phyloP scores from a whole-genome alignment of 2,797 vertebrate species.

The Apodemus agrarius region DNA sequence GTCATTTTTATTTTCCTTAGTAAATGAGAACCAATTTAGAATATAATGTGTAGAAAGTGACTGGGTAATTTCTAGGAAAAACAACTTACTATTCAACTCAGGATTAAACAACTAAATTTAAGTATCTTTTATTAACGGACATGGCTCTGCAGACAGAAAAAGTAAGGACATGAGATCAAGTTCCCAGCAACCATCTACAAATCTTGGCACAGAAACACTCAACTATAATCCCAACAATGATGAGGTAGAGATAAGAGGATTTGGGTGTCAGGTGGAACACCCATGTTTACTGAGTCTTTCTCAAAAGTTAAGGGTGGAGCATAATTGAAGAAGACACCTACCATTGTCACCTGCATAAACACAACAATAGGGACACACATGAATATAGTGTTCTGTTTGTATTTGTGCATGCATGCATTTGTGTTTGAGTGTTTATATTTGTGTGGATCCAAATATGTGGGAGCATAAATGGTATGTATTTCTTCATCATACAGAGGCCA shows the following conservation, averaged over 20 bases:
- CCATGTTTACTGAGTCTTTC: background rate
- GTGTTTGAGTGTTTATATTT: background rate
- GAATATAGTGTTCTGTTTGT: background rate
- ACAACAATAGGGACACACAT: background rate
- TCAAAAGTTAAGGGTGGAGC: background rate
- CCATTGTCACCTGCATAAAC: background rate
- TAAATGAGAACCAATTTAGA: constrained; percentile 19
- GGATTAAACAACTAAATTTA: background rate
- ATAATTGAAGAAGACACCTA: background rate
- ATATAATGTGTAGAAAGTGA: background rate
- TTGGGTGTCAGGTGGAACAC: accelerated
- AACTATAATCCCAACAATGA: background rate
- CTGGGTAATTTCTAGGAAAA: background rate
- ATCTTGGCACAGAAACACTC: background rate
- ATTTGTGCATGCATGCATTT: background rate
- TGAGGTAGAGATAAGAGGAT: background rate
- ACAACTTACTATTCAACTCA: background rate
- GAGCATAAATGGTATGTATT: background rate
- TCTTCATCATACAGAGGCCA: background rate
- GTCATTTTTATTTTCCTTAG: background rate
- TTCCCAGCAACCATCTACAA: background rate
- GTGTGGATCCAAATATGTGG: background rate
- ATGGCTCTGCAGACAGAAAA: background rate
- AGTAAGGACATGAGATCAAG: background rate
- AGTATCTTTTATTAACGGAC: background rate